Percentiles rank a stretch among this genome's conserved stretches.
Evolutionary conservation across 2,113 vertebrate genomes (phyloP).

Genomic region (Brachyistius frenatus): DNA sequence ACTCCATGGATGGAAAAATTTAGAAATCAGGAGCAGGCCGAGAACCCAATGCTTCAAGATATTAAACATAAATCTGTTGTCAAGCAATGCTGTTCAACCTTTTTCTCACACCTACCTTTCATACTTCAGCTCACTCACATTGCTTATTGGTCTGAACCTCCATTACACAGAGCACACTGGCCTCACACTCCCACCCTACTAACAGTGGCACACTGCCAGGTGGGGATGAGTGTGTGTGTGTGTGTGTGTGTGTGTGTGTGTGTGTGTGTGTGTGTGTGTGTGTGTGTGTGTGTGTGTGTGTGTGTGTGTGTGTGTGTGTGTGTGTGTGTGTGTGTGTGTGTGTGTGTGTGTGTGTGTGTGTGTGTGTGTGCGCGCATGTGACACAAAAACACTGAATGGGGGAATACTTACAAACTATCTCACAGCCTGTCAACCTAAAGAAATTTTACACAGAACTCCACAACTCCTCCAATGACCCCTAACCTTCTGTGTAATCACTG

Average conservation of each 20-base stretch:
- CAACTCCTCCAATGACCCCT: slow-evolving; percentile 21
- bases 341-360: not conserved
- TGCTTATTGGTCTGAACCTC: slow-evolving; percentile 65
- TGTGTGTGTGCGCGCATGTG: not conserved
- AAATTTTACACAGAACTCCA: slow-evolving; percentile 22
- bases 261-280: not conserved
- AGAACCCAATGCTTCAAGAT: slow-evolving; percentile 21
- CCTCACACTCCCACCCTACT: slow-evolving; percentile 56
- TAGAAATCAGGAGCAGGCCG: slow-evolving; percentile 6
- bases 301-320: not conserved
- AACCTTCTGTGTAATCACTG: slow-evolving; percentile 44
- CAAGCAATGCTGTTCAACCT: slow-evolving; percentile 60
- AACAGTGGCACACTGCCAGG: slow-evolving; percentile 51
- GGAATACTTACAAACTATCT: slow-evolving; percentile 39
- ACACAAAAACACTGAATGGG: slow-evolving; percentile 30
- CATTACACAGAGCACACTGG: slow-evolving; percentile 50
- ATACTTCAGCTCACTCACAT: slow-evolving; percentile 49
- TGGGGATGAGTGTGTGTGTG: slow-evolving; percentile 25
- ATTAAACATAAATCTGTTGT: slow-evolving; percentile 18
- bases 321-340: slow-evolving; percentile 1
- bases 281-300: too few relatives aligned
- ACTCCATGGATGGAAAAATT: not conserved
- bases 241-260: slow-evolving; percentile 10
- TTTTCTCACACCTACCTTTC: slow-evolving; percentile 72
- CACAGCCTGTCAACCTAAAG: slow-evolving; percentile 33